phyloP scores from a whole-genome alignment of 2,113 vertebrate species.

The Pachyramphus minor region DNA sequence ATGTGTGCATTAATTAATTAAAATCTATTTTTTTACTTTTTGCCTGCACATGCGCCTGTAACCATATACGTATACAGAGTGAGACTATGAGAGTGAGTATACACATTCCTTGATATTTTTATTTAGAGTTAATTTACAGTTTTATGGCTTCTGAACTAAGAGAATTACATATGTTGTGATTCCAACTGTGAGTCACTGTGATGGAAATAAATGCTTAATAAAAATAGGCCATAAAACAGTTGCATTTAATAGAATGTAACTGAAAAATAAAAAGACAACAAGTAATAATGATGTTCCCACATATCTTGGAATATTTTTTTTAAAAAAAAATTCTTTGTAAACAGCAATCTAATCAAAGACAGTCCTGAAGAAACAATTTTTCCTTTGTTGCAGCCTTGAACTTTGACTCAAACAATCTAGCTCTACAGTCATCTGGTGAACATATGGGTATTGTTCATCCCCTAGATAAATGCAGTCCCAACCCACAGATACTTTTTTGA shows the following conservation, averaged over 20 bases:
- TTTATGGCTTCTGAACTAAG: slow-evolving; percentile 4
- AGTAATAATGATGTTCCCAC: not conserved
- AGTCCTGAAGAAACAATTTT: slow-evolving; percentile 7
- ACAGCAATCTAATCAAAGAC: slow-evolving; percentile 11
- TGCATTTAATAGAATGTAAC: not conserved
- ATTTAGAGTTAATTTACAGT: not conserved
- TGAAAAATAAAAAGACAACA: slow-evolving; percentile 7
- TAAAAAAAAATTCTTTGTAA: not conserved
- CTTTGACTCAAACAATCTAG: slow-evolving; percentile 20
- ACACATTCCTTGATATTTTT: not conserved
- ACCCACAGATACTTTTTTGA: slow-evolving; percentile 1
- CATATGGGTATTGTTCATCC: slow-evolving; percentile 46
- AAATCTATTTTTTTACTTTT: not conserved
- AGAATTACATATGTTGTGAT: not conserved
- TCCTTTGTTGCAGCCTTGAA: not conserved
- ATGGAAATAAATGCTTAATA: not conserved
- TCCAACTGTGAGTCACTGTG: not conserved
- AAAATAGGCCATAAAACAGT: not conserved
- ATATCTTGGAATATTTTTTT: not conserved
- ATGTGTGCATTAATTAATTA: rapidly evolving
- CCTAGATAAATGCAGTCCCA: not conserved
- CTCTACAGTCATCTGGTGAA: slow-evolving; percentile 32
- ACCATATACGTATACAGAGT: not conserved
- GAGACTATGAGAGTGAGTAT: not conserved
- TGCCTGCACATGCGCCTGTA: not conserved